These are phyloP conservation scores for Enhydra lutris DNA, from an alignment of 2,113 vertebrate genomes.

Conservation along the genomic window DNA sequence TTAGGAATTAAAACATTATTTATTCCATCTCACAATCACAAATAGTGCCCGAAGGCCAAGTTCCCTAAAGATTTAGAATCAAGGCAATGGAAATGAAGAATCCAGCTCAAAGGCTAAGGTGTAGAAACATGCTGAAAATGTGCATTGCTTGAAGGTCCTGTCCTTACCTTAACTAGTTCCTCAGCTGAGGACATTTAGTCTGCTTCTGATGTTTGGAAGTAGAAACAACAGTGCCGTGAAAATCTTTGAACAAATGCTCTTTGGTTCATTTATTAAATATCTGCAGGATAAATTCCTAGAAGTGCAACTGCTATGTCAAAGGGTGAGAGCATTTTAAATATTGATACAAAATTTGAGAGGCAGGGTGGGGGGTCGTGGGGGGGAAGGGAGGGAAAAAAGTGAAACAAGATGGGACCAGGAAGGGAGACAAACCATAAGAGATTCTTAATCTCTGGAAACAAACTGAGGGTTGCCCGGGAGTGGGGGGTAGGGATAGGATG, in stretches of 20 bases:
- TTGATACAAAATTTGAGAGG: no score
- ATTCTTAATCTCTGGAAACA: no score
- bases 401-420: no score
- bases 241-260: background rate
- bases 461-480: no score
- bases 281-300: constrained; percentile 4
- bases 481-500: no score
- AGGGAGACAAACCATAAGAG: no score
- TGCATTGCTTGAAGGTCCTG: background rate
- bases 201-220: background rate
- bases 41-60: background rate
- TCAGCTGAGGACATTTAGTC: background rate
- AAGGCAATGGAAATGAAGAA: background rate
- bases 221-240: background rate
- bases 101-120: background rate
- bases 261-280: background rate
- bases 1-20: constrained; percentile 15
- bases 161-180: background rate
- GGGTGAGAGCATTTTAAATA: no score
- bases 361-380: rapidly evolving
- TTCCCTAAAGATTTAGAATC: background rate
- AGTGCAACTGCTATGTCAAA: background rate
- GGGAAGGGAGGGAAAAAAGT: no score
- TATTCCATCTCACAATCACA: background rate
- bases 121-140: background rate